phyloP scores from a whole-genome alignment of 1,140 invertebrate species.

The Antheraea pernyi region DNA sequence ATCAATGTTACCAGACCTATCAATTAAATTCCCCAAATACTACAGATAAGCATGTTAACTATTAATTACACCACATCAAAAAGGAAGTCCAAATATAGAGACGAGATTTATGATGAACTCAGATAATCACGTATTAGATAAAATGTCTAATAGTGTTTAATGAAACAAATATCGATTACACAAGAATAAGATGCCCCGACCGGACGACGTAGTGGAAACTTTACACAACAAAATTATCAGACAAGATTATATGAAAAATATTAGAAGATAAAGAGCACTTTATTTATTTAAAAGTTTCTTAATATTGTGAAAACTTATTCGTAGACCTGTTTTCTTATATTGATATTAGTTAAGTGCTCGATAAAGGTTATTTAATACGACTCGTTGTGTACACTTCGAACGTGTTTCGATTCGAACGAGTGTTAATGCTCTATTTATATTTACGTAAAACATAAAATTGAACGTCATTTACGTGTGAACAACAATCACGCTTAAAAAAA shows the following conservation, averaged over 20 bases:
- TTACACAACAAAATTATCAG: slow-evolving; percentile 11
- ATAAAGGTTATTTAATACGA: background rate
- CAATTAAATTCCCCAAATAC: too few species aligned
- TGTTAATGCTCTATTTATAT: too few species aligned
- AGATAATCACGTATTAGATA: background rate
- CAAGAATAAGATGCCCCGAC: background rate
- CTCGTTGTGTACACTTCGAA: too few species aligned
- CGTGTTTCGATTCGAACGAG: too few species aligned
- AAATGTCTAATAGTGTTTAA: background rate
- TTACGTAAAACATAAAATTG: background rate
- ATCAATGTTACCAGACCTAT: too few species aligned
- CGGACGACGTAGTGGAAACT: slow-evolving; percentile 6
- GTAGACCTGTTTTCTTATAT: background rate
- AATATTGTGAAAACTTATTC: slow-evolving; percentile 13
- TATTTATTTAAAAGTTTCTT: slow-evolving; percentile 9
- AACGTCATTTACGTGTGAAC: background rate
- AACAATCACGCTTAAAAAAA: too few species aligned
- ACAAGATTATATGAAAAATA: slow-evolving; percentile 12
- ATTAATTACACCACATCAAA: too few species aligned
- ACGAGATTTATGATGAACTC: too few species aligned
- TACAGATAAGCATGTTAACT: too few species aligned
- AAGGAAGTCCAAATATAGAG: too few species aligned
- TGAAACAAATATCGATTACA: background rate
- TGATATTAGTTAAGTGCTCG: background rate
- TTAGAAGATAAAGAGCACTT: slow-evolving; percentile 6